These are phyloP conservation scores for Aurelia coerulea DNA, from an alignment of 30 jellyfish, hydroid and myxozoan genomes.

Conservation along the genomic window DNA sequence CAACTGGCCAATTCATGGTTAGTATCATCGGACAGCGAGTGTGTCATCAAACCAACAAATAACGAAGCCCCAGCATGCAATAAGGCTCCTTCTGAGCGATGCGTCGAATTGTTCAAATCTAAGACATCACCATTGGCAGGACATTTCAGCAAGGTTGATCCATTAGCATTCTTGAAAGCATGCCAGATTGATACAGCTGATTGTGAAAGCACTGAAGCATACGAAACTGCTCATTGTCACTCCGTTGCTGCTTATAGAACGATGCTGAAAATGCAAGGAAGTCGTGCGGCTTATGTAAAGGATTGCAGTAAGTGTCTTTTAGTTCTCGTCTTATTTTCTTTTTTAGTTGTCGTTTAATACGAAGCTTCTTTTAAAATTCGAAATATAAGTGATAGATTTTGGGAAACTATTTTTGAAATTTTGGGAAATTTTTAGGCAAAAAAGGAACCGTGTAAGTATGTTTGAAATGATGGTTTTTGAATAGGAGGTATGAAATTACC, in stretches of 20 bases:
- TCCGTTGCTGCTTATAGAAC: slow-evolving; percentile 90
- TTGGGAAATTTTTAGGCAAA: no score
- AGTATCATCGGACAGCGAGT: slow-evolving; percentile 68
- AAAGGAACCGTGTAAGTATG: no score
- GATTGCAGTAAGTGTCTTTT: slow-evolving; percentile 80
- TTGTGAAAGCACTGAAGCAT: slow-evolving; percentile 58
- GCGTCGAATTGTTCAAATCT: slow-evolving; percentile 76
- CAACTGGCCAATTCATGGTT: slow-evolving; percentile 86
- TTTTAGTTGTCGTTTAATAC: no score
- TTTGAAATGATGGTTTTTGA: no score
- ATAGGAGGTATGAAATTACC: no score
- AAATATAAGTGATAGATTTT: no score
- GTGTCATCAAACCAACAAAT: slow-evolving; percentile 36
- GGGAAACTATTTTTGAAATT: no score
- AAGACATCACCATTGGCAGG: slow-evolving; percentile 81
- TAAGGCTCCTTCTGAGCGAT: slow-evolving; percentile 82
- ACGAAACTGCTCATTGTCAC: slow-evolving; percentile 65
- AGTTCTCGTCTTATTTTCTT: no score
- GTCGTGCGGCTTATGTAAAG: slow-evolving; percentile 30
- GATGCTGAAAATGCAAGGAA: slow-evolving; percentile 59
- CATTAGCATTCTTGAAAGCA: slow-evolving; percentile 90
- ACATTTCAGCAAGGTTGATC: slow-evolving; percentile 73
- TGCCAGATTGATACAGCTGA: slow-evolving; percentile 89
- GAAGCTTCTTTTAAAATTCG: no score
- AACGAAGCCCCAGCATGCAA: slow-evolving; percentile 63